These are phyloP conservation scores for Fulica atra DNA, from an alignment of 2,113 vertebrate species.

Conservation along the genomic window DNA sequence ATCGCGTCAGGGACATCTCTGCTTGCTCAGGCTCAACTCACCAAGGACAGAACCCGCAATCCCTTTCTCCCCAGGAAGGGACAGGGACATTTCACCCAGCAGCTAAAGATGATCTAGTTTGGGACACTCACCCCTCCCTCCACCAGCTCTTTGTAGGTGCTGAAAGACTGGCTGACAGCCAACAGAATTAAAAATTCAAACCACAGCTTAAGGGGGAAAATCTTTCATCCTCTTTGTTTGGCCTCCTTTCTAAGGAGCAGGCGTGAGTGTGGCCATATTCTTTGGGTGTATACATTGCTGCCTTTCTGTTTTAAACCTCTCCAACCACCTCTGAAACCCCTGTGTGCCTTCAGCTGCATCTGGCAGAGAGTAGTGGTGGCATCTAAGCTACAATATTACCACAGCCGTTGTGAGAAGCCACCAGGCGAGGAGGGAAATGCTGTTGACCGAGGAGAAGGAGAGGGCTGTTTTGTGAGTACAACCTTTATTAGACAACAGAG, in stretches of 20 bases:
- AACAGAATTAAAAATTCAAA: not conserved
- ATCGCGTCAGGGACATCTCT: not conserved
- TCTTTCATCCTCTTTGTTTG: not conserved
- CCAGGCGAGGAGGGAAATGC: not conserved
- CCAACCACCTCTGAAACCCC: not conserved
- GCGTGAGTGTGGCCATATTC: not conserved
- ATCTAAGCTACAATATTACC: not conserved
- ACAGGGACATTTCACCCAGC: not conserved
- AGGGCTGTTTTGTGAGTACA: not conserved
- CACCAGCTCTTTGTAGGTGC: not conserved
- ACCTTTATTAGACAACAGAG: slow-evolving; percentile 30
- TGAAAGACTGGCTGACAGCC: not conserved
- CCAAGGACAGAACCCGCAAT: not conserved
- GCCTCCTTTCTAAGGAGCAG: not conserved
- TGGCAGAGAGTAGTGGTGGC: not conserved
- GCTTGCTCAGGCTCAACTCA: not conserved
- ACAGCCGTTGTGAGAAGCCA: not conserved
- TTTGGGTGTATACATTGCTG: not conserved
- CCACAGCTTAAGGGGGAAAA: not conserved
- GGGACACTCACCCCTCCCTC: not conserved
- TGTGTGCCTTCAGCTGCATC: not conserved
- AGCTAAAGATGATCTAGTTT: not conserved
- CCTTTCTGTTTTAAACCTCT: not conserved
- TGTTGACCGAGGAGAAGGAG: not conserved
- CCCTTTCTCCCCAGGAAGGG: not conserved